These are phyloP conservation scores for Actinia equina DNA, from an alignment of 64 coral and sea anemone species.

Conservation along the genomic window DNA sequence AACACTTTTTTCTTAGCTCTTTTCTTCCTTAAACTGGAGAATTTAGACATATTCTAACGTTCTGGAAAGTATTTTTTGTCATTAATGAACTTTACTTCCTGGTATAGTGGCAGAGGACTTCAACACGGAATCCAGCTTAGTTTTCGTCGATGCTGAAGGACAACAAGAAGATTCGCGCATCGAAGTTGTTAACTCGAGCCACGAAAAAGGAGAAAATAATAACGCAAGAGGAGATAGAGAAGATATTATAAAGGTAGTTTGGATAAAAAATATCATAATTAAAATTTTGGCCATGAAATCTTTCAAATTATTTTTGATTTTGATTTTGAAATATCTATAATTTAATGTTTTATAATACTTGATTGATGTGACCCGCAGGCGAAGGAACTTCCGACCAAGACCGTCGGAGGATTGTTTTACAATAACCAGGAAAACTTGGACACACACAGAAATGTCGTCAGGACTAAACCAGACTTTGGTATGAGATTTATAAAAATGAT, in stretches of 20 bases:
- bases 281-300: background rate
- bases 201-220: background rate
- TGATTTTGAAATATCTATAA: background rate
- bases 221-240: background rate
- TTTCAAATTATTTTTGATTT: background rate
- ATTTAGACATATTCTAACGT: background rate
- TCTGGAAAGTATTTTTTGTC: background rate
- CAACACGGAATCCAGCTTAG: background rate
- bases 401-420: constrained; percentile 67
- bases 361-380: constrained; percentile 32
- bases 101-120: background rate
- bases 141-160: background rate
- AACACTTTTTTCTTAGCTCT: background rate
- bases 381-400: constrained; percentile 54
- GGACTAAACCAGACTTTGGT: constrained; percentile 66
- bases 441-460: constrained; percentile 62
- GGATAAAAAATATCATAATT: background rate
- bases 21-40: background rate
- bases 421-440: constrained; percentile 74
- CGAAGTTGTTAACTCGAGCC: background rate
- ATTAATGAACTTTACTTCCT: background rate
- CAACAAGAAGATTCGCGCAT: background rate
- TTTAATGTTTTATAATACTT: background rate
- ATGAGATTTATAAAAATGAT: background rate
- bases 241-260: background rate